phyloP scores from a whole-genome alignment of 2,797 vertebrate species.

The Etheostoma nigrum region DNA sequence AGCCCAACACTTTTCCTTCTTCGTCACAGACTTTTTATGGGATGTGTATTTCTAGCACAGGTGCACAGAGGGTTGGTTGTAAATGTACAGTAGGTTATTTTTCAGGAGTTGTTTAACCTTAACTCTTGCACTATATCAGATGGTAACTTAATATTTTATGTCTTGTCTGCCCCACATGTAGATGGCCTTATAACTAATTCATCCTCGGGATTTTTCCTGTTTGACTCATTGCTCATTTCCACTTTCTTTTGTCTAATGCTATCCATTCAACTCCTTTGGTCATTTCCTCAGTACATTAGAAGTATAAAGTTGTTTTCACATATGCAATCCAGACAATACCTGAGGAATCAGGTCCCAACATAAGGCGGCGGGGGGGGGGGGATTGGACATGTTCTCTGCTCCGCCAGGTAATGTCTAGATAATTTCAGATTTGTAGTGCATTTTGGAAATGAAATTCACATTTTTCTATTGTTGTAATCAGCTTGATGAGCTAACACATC shows the following conservation, averaged over 20 bases:
- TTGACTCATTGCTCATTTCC: constrained; percentile 63
- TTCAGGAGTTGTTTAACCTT: constrained; percentile 66
- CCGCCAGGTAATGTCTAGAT: too few relatives aligned
- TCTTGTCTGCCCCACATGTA: constrained; percentile 79
- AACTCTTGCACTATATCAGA: constrained; percentile 67
- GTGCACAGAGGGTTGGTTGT: constrained; percentile 24
- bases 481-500: constrained; percentile 47
- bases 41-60: constrained; percentile 41
- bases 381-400: too few relatives aligned
- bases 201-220: constrained; percentile 75
- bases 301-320: constrained; percentile 1
- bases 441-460: neutral
- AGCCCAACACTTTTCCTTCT: constrained; percentile 48
- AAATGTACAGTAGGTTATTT: constrained; percentile 37
- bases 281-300: constrained; percentile 37
- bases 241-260: constrained; percentile 44
- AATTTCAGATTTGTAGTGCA: too few relatives aligned
- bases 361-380: too few relatives aligned
- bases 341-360: too few relatives aligned
- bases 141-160: constrained; percentile 83
- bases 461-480: constrained; percentile 39
- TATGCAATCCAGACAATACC: too few relatives aligned
- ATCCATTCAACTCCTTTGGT: constrained; percentile 44
- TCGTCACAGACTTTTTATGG: constrained; percentile 21
- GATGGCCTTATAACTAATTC: constrained; percentile 84